Percentiles rank a stretch among this genome's conserved stretches.
These are phyloP conservation scores for Folsomia candida DNA, from an alignment of 2,888 invertebrate species.

Conservation along the genomic window DNA sequence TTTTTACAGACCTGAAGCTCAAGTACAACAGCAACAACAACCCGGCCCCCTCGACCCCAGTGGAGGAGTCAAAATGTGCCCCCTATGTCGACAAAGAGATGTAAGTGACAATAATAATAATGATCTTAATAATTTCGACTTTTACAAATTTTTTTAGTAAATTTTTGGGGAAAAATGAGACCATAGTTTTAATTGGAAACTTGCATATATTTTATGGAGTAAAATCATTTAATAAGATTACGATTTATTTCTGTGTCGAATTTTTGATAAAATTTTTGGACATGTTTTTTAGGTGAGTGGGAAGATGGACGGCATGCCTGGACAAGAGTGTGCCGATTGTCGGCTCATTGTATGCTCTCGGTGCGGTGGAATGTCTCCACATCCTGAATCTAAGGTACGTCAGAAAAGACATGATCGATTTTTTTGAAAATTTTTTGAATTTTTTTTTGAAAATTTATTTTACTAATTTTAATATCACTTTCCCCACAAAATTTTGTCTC, in stretches of 20 bases:
- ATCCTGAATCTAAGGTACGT: constrained; percentile 51
- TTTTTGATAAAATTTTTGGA: neutral
- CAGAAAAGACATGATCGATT: too few relatives aligned
- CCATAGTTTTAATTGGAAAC: too few relatives aligned
- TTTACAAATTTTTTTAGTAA: too few relatives aligned
- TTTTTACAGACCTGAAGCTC: constrained; percentile 45
- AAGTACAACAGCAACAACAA: constrained; percentile 39
- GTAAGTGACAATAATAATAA: constrained; percentile 38
- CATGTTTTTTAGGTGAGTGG: neutral
- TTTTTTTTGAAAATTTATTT: too few relatives aligned
- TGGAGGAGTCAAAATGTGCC: constrained; percentile 46
- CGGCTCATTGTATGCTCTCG: constrained; percentile 52
- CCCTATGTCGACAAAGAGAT: constrained; percentile 52
- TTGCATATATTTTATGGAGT: neutral
- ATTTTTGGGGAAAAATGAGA: too few relatives aligned
- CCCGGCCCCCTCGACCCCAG: constrained; percentile 30
- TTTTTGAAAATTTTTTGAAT: too few relatives aligned
- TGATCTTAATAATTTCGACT: too few relatives aligned
- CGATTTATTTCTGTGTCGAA: neutral
- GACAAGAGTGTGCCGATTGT: constrained; percentile 53
- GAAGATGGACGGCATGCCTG: constrained; percentile 46
- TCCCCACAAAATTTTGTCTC: too few relatives aligned
- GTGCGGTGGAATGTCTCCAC: constrained; percentile 52
- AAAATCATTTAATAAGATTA: neutral
- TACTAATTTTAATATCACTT: too few relatives aligned